Conservation (phyloP, 2,113 vertebrate genomes). For the Alaudala cheleensis region DNA sequence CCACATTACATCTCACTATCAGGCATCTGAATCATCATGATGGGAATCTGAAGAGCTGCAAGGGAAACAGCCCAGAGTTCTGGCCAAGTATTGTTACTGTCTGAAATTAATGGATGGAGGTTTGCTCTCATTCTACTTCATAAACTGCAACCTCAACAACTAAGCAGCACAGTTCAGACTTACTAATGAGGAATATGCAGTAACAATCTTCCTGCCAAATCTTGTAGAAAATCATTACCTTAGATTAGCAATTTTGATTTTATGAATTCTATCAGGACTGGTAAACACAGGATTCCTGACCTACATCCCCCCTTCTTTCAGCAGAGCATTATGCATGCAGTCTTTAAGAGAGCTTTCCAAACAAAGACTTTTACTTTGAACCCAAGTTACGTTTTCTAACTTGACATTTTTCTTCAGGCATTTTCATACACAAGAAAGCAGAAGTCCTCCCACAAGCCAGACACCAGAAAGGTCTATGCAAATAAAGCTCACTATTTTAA, state of each 20-base stretch:
- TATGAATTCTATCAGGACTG: neutral
- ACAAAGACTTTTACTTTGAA: neutral
- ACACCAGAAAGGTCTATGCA: neutral
- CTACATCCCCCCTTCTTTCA: neutral
- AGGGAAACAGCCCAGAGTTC: neutral
- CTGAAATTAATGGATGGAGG: neutral
- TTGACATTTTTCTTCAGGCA: neutral
- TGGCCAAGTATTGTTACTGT: neutral
- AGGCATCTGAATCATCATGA: constrained; percentile 7
- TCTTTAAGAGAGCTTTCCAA: neutral
- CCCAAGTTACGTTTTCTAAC: neutral
- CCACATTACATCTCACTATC: neutral
- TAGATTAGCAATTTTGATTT: neutral
- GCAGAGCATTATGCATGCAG: neutral
- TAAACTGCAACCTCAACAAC: neutral
- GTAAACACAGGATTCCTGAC: neutral
- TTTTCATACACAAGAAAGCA: neutral
- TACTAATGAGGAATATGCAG: neutral
- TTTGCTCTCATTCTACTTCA: neutral
- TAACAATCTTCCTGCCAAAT: neutral
- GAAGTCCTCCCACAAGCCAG: neutral
- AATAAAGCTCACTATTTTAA: neutral
- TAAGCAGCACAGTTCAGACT: neutral
- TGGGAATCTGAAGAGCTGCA: neutral
- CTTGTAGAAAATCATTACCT: neutral